A percentile compares a stretch with the other conserved stretches of the same genome.
Conservation (phyloP, 2,797 vertebrate genomes). For the Mormyrus proboscirostris region DNA sequence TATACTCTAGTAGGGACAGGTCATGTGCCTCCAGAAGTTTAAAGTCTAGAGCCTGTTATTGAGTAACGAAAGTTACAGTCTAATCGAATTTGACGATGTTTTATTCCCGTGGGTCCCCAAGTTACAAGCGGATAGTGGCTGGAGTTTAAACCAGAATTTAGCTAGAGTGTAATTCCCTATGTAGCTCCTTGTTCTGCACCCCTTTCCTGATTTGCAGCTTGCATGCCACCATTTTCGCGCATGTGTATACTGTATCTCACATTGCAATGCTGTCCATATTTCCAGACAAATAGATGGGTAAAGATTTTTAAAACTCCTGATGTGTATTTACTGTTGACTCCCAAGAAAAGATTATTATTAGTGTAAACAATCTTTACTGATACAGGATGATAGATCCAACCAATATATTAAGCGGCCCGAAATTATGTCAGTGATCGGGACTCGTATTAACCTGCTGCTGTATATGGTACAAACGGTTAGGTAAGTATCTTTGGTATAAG, state of each 20-base stretch:
- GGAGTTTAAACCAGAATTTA: neutral
- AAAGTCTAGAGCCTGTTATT: neutral
- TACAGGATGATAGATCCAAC: neutral
- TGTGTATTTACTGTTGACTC: neutral
- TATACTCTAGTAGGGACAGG: neutral
- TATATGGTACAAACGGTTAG: neutral
- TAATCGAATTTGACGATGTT: conserved; percentile 32
- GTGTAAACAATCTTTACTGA: neutral
- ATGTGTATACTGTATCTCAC: neutral
- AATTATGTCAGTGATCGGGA: neutral
- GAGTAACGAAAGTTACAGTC: conserved; percentile 14
- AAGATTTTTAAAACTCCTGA: neutral
- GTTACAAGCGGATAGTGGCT: neutral
- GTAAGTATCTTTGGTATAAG: neutral
- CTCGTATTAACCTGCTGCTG: neutral
- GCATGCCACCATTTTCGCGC: neutral
- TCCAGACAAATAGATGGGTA: neutral
- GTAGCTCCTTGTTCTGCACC: neutral
- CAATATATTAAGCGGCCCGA: neutral
- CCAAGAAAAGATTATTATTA: neutral
- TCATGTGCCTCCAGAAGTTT: neutral
- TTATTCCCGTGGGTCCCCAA: conserved; percentile 37
- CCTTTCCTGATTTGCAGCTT: neutral
- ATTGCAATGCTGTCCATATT: neutral
- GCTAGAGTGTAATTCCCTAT: neutral